A percentile compares a stretch with the other conserved stretches of the same genome.
phyloP scores from a whole-genome alignment of 2,888 invertebrate genomes.

The Anticlea derivata region DNA sequence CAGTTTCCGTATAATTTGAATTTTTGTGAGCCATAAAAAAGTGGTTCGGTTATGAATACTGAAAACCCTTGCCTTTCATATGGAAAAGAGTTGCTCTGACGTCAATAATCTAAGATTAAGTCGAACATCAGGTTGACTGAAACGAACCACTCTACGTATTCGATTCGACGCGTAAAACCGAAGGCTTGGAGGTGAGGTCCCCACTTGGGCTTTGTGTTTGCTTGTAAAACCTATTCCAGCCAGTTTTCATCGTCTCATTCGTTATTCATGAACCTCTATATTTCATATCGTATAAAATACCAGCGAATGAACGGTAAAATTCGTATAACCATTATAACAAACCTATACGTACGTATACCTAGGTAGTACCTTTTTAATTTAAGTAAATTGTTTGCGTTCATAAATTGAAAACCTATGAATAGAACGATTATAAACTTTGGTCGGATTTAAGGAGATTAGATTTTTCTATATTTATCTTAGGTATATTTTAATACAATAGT shows the following conservation, averaged over 20 bases:
- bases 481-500: too few species aligned
- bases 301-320: slow-evolving; percentile 38
- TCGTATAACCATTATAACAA: slow-evolving; percentile 34
- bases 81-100: slow-evolving; percentile 15
- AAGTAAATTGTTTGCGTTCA: slow-evolving; percentile 17
- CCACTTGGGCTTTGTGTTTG: slow-evolving; percentile 26
- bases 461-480: not conserved
- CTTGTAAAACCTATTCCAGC: slow-evolving; percentile 48
- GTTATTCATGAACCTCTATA: slow-evolving; percentile 67
- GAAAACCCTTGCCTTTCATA: slow-evolving; percentile 16
- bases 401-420: slow-evolving; percentile 4
- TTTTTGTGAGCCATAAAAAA: slow-evolving; percentile 21
- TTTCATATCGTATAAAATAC: slow-evolving; percentile 56
- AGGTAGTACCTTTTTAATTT: slow-evolving; percentile 27
- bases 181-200: slow-evolving; percentile 22
- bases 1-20: slow-evolving; percentile 20
- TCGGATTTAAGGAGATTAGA: too few species aligned
- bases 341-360: slow-evolving; percentile 15
- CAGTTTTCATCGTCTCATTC: slow-evolving; percentile 62
- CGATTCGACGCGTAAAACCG: slow-evolving; percentile 24
- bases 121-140: slow-evolving; percentile 29
- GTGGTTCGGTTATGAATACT: slow-evolving; percentile 20
- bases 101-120: slow-evolving; percentile 30
- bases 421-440: slow-evolving; percentile 7
- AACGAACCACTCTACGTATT: slow-evolving; percentile 28